Evolutionary conservation across 2,888 invertebrate species (phyloP).

Genomic region (Amphipyra berbera): DNA sequence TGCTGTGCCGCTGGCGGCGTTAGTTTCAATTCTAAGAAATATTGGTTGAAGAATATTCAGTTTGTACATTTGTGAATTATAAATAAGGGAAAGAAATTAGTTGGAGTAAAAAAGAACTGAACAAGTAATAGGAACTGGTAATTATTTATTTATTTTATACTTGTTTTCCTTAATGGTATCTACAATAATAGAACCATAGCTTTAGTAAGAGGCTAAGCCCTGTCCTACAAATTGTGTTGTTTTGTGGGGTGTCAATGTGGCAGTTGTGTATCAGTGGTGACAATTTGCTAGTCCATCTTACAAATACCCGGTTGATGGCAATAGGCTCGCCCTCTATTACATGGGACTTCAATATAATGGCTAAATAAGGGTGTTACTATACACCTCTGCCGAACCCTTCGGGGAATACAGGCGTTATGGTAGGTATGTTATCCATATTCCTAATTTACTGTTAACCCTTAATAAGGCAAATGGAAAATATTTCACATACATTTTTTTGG

Average conservation of each 20-base stretch:
- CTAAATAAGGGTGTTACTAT: too few species aligned
- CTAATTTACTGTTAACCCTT: too few species aligned
- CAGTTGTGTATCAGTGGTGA: not conserved
- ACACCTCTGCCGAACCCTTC: too few species aligned
- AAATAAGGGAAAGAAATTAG: constrained; percentile 11
- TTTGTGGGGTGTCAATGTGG: not conserved
- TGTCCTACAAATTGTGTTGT: too few species aligned
- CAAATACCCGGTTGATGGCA: too few species aligned
- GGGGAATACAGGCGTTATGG: too few species aligned
- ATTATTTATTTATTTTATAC: constrained; percentile 5
- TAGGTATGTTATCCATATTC: too few species aligned
- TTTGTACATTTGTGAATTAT: constrained; percentile 17
- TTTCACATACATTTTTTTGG: too few species aligned
- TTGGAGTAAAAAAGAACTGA: not conserved
- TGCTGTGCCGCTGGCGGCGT: constrained; percentile 46
- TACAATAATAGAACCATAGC: not conserved
- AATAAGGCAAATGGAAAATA: too few species aligned
- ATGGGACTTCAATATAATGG: too few species aligned
- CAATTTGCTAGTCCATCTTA: not conserved
- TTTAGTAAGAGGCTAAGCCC: too few species aligned
- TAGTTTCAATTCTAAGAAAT: constrained; percentile 48
- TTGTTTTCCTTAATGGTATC: constrained; percentile 3
- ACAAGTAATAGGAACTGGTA: constrained; percentile 2
- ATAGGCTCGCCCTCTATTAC: too few species aligned
- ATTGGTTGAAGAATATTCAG: constrained; percentile 35